Percentiles rank a stretch among this genome's conserved stretches.
phyloP scores from a whole-genome alignment of 2,797 vertebrate species.

The Myotis daubentonii region DNA sequence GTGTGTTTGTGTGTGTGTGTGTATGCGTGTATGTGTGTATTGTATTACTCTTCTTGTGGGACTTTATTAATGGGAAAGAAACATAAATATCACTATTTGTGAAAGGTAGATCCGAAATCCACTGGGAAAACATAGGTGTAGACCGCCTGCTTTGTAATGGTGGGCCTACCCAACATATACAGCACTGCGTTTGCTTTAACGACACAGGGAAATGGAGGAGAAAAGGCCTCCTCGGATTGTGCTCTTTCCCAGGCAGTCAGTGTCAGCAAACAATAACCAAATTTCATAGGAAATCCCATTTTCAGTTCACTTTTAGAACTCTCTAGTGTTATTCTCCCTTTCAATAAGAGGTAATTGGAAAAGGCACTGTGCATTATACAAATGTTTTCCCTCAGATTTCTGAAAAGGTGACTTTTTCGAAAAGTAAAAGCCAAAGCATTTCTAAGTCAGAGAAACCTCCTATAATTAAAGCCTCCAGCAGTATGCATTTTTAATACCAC shows the following conservation, averaged over 20 bases:
- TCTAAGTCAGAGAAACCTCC: conserved; percentile 71
- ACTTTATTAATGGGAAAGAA: not conserved
- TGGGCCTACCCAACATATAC: not conserved
- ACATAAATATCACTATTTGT: not conserved
- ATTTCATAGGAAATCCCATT: conserved; percentile 64
- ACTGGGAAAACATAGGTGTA: not conserved
- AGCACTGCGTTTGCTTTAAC: conserved; percentile 27
- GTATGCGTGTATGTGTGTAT: not conserved
- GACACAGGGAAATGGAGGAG: not conserved
- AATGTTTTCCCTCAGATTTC: conserved; percentile 75
- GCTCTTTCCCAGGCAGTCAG: conserved; percentile 54
- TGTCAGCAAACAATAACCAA: conserved; percentile 57
- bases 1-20: not conserved
- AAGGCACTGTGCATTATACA: conserved; percentile 64
- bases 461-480: conserved; percentile 82
- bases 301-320: conserved; percentile 68
- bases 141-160: not conserved
- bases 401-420: conserved; percentile 67
- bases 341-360: conserved; percentile 65
- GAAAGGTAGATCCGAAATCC: not conserved
- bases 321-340: conserved; percentile 64
- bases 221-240: conserved; percentile 41
- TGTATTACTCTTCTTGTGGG: not conserved
- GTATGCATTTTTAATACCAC: conserved; percentile 82
- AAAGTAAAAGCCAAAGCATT: conserved; percentile 63